Conservation (phyloP, 2,113 vertebrate genomes). For the Thinocorus orbignyianus region DNA sequence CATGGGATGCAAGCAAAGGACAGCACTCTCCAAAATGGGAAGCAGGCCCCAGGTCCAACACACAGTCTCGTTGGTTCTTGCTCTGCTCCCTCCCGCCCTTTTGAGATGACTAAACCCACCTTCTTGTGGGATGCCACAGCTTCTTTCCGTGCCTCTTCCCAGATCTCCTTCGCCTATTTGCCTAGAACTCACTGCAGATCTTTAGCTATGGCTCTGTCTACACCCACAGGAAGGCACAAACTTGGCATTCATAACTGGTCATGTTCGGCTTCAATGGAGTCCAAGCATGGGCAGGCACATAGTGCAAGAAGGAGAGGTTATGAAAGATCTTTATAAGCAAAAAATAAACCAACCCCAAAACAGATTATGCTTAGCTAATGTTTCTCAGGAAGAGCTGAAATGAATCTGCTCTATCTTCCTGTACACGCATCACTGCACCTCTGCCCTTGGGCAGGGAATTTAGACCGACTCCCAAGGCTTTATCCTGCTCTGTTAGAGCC, state of each 20-base stretch:
- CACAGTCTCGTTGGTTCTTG: not conserved
- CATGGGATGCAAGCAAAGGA: not conserved
- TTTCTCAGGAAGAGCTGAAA: not conserved
- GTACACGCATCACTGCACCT: not conserved
- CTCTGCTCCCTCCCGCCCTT: not conserved
- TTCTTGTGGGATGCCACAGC: not conserved
- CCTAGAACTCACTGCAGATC: not conserved
- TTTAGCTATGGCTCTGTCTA: no score
- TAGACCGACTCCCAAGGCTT: not conserved
- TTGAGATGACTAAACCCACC: not conserved
- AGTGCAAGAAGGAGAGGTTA: not conserved
- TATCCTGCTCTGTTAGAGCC: not conserved
- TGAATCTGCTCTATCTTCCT: not conserved
- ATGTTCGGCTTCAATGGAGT: not conserved
- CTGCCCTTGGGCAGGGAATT: not conserved
- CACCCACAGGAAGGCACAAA: not conserved
- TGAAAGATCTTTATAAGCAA: not conserved
- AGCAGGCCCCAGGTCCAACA: not conserved
- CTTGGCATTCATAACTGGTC: not conserved
- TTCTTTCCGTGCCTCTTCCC: not conserved
- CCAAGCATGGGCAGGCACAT: not conserved
- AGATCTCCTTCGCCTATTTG: not conserved
- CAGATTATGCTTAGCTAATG: not conserved
- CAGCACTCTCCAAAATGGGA: not conserved
- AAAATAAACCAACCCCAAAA: fast-evolving